A percentile compares a stretch with the other conserved stretches of the same genome.
Evolutionary conservation across 2,113 vertebrate species (phyloP).

Genomic region (Daboia siamensis): DNA sequence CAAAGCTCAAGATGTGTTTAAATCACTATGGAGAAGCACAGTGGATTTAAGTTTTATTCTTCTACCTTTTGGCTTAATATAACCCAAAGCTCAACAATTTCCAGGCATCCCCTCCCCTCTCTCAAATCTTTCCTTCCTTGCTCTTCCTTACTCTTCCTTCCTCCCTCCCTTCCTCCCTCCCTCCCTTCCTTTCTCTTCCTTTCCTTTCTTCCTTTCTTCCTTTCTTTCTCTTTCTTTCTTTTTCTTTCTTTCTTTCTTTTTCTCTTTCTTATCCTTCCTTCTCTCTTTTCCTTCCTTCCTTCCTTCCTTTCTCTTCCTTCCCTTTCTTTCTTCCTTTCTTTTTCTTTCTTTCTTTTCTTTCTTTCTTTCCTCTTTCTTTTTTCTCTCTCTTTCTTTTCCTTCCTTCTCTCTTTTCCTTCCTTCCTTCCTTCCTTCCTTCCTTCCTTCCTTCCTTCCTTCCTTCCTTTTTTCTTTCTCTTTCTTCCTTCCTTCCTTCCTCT

Average conservation of each 20-base stretch:
- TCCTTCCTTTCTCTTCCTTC: background rate
- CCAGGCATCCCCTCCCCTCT: background rate
- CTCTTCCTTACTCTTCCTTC: no score
- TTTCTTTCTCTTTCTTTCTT: fast-evolving
- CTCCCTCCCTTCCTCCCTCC: no score
- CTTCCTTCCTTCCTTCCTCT: no score
- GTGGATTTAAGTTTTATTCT: background rate
- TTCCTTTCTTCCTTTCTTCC: fast-evolving
- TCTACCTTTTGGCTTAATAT: background rate
- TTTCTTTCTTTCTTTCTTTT: fast-evolving
- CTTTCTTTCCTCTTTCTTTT: no score
- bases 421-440: background rate
- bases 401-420: fast-evolving
- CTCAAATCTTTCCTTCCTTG: background rate
- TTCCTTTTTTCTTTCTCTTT: background rate
- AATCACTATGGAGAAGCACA: background rate
- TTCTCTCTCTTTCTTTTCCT: no score
- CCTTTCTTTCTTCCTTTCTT: background rate
- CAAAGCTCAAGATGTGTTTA: background rate
- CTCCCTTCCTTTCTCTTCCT: no score
- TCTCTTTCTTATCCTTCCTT: background rate
- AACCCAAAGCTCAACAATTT: background rate
- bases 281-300: background rate
- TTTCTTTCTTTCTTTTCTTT: no score
- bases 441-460: background rate